Evolutionary conservation across 2,113 vertebrate genomes (phyloP).

Genomic region (Caloenas nicobarica): DNA sequence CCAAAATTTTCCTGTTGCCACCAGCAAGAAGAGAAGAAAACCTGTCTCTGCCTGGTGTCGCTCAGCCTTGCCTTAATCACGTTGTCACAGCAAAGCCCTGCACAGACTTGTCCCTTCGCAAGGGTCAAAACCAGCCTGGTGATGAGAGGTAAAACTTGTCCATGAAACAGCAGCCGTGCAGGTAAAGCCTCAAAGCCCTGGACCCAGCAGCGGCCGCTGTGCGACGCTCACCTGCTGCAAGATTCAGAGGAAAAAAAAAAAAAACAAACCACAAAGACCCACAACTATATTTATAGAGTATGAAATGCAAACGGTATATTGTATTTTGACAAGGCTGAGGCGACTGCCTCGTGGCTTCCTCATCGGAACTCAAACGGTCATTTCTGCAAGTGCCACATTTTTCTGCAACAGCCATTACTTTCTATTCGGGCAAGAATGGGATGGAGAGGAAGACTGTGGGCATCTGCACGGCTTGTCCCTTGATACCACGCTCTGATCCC

Average conservation of each 20-base stretch:
- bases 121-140: too few species aligned
- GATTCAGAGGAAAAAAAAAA: neutral
- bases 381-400: neutral
- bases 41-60: rapidly evolving
- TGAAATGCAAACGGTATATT: neutral
- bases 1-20: neutral
- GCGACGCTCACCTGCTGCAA: neutral
- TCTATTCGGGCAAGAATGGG: neutral
- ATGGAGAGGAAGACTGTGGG: neutral
- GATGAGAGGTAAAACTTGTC: too few species aligned
- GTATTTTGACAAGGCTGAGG: neutral
- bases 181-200: neutral
- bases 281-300: neutral
- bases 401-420: neutral
- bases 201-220: neutral
- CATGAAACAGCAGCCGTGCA: too few species aligned
- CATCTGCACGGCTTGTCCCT: neutral
- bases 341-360: neutral
- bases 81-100: neutral
- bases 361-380: neutral
- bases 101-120: too few species aligned
- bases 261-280: neutral
- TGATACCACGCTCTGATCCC: too few species aligned
- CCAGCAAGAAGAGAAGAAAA: neutral
- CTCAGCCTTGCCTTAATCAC: neutral